phyloP scores from a whole-genome alignment of 2,113 vertebrate species.

The Andinoacara biseriatus region DNA sequence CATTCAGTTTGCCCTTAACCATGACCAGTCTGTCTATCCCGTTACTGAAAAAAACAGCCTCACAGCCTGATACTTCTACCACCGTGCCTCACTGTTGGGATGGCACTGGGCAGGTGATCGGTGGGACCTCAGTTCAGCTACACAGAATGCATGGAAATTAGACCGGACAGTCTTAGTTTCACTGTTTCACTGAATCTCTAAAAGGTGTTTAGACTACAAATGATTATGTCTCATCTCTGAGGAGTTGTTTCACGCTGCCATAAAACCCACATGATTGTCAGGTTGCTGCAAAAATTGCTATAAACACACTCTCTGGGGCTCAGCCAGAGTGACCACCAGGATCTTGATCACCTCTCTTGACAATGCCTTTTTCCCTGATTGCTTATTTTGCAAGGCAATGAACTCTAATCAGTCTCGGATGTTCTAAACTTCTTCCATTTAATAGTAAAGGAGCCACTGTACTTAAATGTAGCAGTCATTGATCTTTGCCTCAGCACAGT shows the following conservation, averaged over 20 bases:
- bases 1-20: neutral
- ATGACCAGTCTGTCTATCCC: neutral
- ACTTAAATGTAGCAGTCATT: conserved; percentile 3
- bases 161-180: neutral
- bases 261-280: neutral
- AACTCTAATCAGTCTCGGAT: neutral
- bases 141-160: neutral
- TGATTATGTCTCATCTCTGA: neutral
- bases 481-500: neutral
- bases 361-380: neutral
- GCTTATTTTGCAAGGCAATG: neutral
- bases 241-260: neutral
- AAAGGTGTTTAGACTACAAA: neutral
- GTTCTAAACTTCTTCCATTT: neutral
- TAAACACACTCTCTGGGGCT: neutral
- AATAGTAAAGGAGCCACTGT: neutral
- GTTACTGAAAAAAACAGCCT: neutral
- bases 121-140: neutral
- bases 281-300: neutral
- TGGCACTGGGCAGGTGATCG: neutral
- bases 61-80: neutral
- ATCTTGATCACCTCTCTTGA: neutral
- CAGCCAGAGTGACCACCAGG: neutral
- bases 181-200: neutral
- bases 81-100: neutral